Evolutionary conservation across 2,797 vertebrate species (phyloP).

Genomic region (Pipistrellus kuhlii): DNA sequence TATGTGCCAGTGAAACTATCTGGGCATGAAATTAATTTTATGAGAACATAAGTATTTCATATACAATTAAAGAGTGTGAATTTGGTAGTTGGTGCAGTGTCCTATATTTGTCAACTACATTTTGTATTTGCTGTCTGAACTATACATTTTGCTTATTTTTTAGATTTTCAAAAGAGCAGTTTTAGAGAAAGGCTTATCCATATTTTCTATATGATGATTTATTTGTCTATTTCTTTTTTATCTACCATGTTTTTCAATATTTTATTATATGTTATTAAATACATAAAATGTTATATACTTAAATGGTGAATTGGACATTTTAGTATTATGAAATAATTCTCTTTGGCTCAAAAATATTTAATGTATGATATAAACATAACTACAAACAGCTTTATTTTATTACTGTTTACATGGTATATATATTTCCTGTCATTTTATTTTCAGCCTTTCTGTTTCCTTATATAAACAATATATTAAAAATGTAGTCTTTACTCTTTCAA

Average conservation of each 20-base stretch:
- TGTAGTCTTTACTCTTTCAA: neutral
- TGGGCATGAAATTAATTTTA: neutral
- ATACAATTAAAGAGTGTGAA: neutral
- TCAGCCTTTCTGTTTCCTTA: neutral
- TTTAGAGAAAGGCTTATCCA: neutral
- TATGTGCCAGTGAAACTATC: neutral
- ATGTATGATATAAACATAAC: neutral
- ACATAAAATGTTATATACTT: neutral
- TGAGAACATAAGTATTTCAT: neutral
- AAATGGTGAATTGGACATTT: neutral
- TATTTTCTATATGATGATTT: neutral
- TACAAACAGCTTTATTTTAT: neutral
- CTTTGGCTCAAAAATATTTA: neutral
- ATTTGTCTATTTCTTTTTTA: neutral
- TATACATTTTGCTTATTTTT: neutral
- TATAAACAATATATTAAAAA: neutral
- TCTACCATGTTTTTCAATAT: neutral
- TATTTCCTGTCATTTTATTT: neutral
- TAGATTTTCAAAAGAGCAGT: neutral
- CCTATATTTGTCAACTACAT: neutral
- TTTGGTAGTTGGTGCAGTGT: neutral
- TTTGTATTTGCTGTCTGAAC: neutral
- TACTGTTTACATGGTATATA: neutral
- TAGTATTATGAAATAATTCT: neutral
- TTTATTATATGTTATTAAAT: neutral